Evolutionary conservation across 64 coral and sea anemone species (phyloP).

Genomic region (Trachythela sp.): DNA sequence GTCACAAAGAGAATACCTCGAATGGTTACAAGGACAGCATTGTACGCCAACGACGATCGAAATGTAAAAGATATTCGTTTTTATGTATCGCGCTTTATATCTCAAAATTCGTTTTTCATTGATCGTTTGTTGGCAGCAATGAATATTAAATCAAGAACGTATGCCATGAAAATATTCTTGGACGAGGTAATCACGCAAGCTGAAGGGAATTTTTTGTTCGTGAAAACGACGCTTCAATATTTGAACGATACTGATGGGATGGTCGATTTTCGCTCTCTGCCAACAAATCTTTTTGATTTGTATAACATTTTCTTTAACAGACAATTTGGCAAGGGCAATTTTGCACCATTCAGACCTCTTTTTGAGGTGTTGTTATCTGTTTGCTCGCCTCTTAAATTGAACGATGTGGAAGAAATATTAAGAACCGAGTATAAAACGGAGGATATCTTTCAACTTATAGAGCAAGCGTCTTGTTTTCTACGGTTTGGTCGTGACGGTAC

Average conservation of each 20-base stretch:
- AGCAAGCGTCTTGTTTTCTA: neutral
- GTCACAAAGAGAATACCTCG: neutral
- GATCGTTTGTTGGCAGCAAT: neutral
- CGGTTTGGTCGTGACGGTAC: neutral
- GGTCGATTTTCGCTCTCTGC: neutral
- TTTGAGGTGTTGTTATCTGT: neutral
- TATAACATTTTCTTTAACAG: neutral
- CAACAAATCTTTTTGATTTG: neutral
- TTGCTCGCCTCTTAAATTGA: neutral
- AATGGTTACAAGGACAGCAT: neutral
- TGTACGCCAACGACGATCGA: neutral
- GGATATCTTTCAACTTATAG: neutral
- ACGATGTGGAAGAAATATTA: neutral
- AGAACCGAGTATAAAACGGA: too few species aligned
- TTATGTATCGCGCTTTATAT: neutral
- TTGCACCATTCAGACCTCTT: neutral
- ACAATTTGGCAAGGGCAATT: neutral
- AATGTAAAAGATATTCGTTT: neutral
- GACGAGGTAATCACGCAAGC: neutral
- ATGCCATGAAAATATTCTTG: neutral
- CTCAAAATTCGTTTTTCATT: neutral
- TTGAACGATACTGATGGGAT: neutral
- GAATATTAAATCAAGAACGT: neutral
- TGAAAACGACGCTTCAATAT: neutral
- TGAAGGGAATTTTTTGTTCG: slow-evolving; percentile 23